phyloP scores from a whole-genome alignment of 2,797 vertebrate genomes.

The Anisognathus igniventris region DNA sequence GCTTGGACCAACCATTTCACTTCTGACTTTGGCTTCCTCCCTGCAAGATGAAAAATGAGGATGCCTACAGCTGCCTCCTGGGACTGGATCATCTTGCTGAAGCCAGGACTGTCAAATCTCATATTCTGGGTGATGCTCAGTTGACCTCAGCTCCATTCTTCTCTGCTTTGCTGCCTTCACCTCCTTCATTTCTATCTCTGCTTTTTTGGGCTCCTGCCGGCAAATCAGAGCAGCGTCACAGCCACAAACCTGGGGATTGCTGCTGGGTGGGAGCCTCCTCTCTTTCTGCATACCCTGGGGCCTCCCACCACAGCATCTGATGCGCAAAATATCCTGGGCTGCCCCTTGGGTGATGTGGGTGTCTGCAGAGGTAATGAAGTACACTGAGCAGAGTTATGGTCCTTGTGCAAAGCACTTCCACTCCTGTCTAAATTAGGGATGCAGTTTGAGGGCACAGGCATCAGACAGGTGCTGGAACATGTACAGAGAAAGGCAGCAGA shows the following conservation, averaged over 20 bases:
- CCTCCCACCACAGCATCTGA: background rate
- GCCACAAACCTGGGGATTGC: background rate
- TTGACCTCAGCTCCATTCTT: background rate
- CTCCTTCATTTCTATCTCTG: background rate
- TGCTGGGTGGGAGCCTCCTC: background rate
- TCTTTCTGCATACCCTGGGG: background rate
- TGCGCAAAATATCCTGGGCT: background rate
- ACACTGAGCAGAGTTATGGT: rapidly evolving
- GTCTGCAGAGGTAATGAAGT: background rate
- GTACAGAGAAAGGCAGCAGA: background rate
- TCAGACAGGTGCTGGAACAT: background rate
- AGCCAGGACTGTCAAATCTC: background rate
- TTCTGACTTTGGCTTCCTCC: background rate
- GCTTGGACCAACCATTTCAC: background rate
- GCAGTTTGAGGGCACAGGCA: background rate
- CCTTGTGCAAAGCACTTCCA: background rate
- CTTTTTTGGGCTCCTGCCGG: rapidly evolving
- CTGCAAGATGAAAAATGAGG: background rate
- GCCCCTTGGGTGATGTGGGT: background rate
- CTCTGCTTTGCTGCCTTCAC: background rate
- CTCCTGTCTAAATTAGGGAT: background rate
- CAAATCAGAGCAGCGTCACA: background rate
- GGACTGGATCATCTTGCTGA: background rate
- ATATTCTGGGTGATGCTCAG: background rate
- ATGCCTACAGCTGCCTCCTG: background rate